Conservation (phyloP, 2,888 invertebrate genomes). For the Hydropsyche betteni region DNA sequence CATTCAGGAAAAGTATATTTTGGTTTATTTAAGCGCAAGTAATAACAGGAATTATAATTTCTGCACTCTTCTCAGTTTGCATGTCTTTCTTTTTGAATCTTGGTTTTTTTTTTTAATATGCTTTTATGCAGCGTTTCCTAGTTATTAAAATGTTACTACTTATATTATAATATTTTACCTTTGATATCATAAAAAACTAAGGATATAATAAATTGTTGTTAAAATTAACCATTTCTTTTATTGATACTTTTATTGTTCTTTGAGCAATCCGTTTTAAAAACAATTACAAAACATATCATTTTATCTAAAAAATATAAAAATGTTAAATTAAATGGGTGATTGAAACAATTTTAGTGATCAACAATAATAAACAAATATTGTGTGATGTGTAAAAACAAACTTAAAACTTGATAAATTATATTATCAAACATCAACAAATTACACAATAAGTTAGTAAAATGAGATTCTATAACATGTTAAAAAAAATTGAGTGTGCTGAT, state of each 20-base stretch:
- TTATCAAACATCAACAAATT: too few relatives aligned
- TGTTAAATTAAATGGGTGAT: too few relatives aligned
- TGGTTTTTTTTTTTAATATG: slow-evolving; percentile 16
- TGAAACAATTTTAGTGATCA: too few relatives aligned
- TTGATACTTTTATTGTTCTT: slow-evolving; percentile 32
- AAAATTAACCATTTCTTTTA: slow-evolving; percentile 43
- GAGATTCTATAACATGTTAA: too few relatives aligned
- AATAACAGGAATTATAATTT: not conserved
- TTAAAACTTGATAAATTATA: too few relatives aligned
- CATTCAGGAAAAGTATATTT: not conserved
- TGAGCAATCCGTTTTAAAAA: not conserved
- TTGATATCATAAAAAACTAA: slow-evolving; percentile 49
- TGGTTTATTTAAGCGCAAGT: not conserved
- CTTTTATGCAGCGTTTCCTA: slow-evolving; percentile 10
- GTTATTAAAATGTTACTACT: slow-evolving; percentile 29
- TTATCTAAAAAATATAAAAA: too few relatives aligned
- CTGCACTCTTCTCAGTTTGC: not conserved
- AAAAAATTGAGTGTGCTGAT: too few relatives aligned
- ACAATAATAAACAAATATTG: too few relatives aligned
- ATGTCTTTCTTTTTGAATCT: slow-evolving; percentile 2
- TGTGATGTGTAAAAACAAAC: too few relatives aligned
- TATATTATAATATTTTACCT: slow-evolving; percentile 53
- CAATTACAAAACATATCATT: too few relatives aligned
- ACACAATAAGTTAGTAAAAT: too few relatives aligned
- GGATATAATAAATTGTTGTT: slow-evolving; percentile 50